Base-by-base conservation (phyloP, 2,797 vertebrate species). In the Smutsia gigantea region DNA sequence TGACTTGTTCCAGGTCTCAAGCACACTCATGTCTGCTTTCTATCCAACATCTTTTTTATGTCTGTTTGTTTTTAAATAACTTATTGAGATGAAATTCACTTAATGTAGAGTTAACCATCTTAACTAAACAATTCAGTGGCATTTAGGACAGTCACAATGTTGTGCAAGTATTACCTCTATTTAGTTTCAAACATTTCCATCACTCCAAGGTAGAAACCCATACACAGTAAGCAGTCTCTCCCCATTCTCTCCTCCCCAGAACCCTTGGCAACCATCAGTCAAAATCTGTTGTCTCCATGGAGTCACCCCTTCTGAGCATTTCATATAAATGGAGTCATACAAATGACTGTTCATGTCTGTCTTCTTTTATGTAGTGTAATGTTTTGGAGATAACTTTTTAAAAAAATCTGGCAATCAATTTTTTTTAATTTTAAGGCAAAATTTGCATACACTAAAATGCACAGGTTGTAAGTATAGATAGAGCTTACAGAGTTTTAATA, bases 401-500 rank as follows among this genome's bases (percentile, higher is more conserved):
- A 39, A 61, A 17, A 57, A 72, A 81, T 66, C 21, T 46, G 42
- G 53, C 21, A 37, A 46, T 61, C 11, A 46, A 39, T 34, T 86
- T 85, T 71, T 51, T 34, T 18, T 29, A 71, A 17, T 66, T 81
- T 77, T 77, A 64, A 66, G 57, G 11, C 51, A 55, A 95, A 64
- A 34, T 85, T 90, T n/a, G 2, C 29, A 93, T 49, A 72, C 2
- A 87, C 31, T 23, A 79, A 86, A 79, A 83, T 51, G 18, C 12
- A 78, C 4, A 66, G 10, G 59, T 84, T 94, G 90, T 69, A 72
- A 74, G 34, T 66, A n/a, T n/a, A n/a, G n/a, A 29, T 29, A 87
- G 66, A 93, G 27, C 42, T 81, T 93, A 34, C 91, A 66, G 27
- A 59, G 49, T 86, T 82, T 75, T 89, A n/a, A 72, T 29, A 85